Conservation (phyloP, 2,797 vertebrate genomes). For the Euthynnus affinis region DNA sequence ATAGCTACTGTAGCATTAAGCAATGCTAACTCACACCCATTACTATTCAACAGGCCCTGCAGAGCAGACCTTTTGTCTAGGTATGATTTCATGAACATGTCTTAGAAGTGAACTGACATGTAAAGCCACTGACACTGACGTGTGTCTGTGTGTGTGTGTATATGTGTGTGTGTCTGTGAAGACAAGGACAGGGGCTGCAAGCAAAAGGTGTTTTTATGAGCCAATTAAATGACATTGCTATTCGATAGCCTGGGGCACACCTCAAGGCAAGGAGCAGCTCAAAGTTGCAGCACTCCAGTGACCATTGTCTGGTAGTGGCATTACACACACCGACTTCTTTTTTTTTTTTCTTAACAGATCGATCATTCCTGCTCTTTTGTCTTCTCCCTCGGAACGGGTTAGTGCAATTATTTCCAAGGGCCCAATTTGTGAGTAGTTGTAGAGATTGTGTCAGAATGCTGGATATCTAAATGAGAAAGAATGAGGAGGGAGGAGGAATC, state of each 20-base stretch:
- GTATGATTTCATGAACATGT: conserved; percentile 81
- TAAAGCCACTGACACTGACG: conserved; percentile 77
- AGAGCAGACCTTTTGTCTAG: conserved; percentile 81
- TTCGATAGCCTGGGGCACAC: conserved; percentile 84
- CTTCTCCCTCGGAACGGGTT: conserved; percentile 74
- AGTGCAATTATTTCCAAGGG: conserved; percentile 76
- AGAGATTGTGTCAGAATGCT: conserved; percentile 61
- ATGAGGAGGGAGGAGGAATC: conserved; percentile 34
- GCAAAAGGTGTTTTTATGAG: conserved; percentile 86
- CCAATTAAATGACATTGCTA: conserved; percentile 87
- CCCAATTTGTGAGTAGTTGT: conserved; percentile 76
- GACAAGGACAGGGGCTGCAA: conserved; percentile 71
- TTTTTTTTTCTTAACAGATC: conserved; percentile 74
- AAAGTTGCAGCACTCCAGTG: conserved; percentile 79
- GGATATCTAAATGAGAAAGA: conserved; percentile 64
- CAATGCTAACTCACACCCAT: conserved; percentile 78
- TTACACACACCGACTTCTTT: conserved; percentile 67
- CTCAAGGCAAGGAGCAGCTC: conserved; percentile 82
- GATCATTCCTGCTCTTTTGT: conserved; percentile 81
- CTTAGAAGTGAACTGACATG: conserved; percentile 72
- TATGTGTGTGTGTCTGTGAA: conserved; percentile 39
- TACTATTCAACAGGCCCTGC: conserved; percentile 86
- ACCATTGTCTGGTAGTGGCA: conserved; percentile 79
- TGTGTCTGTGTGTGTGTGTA: conserved; percentile 31
- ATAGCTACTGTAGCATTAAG: conserved; percentile 79